Evolutionary conservation across 2,113 vertebrate species (phyloP), one percentile per base, ranked within the genome.

Genomic region (Anguilla rostrata): DNA sequence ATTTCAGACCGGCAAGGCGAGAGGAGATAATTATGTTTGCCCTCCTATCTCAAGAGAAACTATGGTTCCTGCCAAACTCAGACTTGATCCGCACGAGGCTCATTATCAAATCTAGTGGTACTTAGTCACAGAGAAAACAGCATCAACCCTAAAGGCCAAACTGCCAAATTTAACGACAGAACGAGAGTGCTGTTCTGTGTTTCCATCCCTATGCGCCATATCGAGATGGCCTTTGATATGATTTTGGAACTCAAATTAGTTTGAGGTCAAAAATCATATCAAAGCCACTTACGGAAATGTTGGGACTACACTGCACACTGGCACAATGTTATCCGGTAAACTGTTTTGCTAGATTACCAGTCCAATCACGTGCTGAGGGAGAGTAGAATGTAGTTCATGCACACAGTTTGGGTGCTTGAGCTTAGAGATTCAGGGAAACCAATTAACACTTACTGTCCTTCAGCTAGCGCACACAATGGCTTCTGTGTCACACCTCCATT

Each of bases 51-150:
- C 9, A 15, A 84, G 43, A 71, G 80, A 66, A 34, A 53, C 80
- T 60, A 41, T 40, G 20, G 81, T 81, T 20, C 60, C 81, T 26
- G 60, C 43, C 81, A 75, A 82, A 43, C 26, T 63, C 71, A 6
- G 63, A 78, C 39, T 2, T 49, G 80, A 71, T 39, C 57, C 16
- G 2, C 46, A 41, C 9, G 9, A 53, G 43, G 39, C 85, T 39
- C 41, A 41, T 66, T 71, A 66, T 15, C 39, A 86, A 82, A 49
- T 86, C 57, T 82, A 86, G 85, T 56, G 81, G 57, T 43, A 29
- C 57, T 82, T 39, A 66, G 57, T 63, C 39, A 86, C 78, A 22
- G 22, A 82, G 79, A 86, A 86, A 66, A 86, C 57, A 43, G 63
- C 80, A 83, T 75, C 60, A 26, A 82, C 26, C 39, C n/a, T n/a